Percentiles rank a stretch among this genome's conserved stretches.
Evolutionary conservation across 2,797 vertebrate genomes (phyloP).

Genomic region (Sebastiscus albofasciatus): DNA sequence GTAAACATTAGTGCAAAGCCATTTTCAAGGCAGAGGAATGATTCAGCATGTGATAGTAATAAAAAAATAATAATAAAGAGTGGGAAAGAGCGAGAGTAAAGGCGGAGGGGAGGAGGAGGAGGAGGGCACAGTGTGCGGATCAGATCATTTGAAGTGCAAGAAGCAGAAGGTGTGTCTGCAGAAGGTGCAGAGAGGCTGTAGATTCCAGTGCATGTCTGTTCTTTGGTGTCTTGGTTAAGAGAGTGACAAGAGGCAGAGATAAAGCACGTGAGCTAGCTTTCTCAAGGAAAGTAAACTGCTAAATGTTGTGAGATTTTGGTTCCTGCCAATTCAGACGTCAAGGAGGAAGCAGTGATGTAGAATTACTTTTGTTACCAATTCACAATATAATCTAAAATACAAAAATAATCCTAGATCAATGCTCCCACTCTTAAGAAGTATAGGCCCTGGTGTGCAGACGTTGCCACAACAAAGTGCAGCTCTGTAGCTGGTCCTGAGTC

Average conservation of each 20-base stretch:
- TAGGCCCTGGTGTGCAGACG: constrained; percentile 13
- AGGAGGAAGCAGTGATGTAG: constrained; percentile 11
- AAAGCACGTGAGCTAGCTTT: not conserved
- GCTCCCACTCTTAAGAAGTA: constrained; percentile 1
- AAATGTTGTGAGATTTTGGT: constrained; percentile 23
- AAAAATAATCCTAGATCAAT: constrained; percentile 18
- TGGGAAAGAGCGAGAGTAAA: constrained; percentile 19
- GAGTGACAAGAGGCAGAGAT: constrained; percentile 26
- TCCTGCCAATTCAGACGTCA: not conserved
- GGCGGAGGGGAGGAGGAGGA: constrained; percentile 1
- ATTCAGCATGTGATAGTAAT: constrained; percentile 43
- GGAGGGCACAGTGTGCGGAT: constrained; percentile 54
- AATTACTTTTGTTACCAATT: constrained; percentile 10
- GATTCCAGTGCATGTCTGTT: constrained; percentile 82
- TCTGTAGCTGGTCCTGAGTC: constrained; percentile 67
- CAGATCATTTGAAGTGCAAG: constrained; percentile 66
- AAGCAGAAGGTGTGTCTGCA: constrained; percentile 63
- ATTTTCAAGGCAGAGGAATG: constrained; percentile 70
- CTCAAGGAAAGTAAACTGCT: constrained; percentile 18
- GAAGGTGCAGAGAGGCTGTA: constrained; percentile 64
- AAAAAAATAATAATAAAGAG: constrained; percentile 2
- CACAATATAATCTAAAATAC: not conserved
- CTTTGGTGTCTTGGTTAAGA: constrained; percentile 72
- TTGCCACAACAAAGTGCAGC: constrained; percentile 30
- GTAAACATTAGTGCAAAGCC: constrained; percentile 77